Conservation (phyloP, 1,140 invertebrate species). For the Bombus sylvicola region DNA sequence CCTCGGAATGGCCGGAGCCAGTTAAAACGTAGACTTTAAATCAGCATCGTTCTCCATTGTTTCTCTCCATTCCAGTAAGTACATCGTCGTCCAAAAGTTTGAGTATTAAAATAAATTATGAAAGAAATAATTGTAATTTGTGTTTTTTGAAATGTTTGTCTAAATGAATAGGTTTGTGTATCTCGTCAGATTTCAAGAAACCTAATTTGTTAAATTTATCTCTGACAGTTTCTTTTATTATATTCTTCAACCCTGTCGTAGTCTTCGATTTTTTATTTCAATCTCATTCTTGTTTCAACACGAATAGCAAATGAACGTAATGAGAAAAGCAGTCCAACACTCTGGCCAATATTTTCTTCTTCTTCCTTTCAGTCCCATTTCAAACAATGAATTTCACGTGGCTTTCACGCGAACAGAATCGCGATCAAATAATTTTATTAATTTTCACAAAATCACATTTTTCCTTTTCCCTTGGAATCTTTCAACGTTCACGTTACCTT, state of each 20-base stretch:
- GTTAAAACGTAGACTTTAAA: slow-evolving; percentile 12
- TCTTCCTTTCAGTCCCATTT: background rate
- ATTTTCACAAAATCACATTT: background rate
- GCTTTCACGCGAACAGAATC: background rate
- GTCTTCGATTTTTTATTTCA: too few species aligned
- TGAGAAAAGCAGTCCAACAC: background rate
- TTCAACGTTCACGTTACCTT: background rate
- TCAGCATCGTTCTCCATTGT: background rate
- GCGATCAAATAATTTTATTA: background rate
- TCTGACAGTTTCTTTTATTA: too few species aligned
- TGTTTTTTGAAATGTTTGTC: too few species aligned
- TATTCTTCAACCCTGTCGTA: too few species aligned
- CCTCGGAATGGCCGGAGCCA: background rate
- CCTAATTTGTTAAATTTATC: too few species aligned
- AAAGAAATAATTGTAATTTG: too few species aligned
- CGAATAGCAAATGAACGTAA: background rate
- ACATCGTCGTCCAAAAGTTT: background rate
- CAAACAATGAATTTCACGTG: background rate
- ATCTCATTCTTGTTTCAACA: background rate
- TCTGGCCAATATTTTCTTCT: too few species aligned
- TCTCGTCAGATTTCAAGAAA: too few species aligned
- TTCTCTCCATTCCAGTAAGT: background rate
- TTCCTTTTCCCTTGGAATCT: background rate
- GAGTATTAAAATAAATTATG: too few species aligned
- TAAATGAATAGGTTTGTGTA: too few species aligned